phyloP scores from a whole-genome alignment of 2,113 vertebrate species.

The Clarias magur region DNA sequence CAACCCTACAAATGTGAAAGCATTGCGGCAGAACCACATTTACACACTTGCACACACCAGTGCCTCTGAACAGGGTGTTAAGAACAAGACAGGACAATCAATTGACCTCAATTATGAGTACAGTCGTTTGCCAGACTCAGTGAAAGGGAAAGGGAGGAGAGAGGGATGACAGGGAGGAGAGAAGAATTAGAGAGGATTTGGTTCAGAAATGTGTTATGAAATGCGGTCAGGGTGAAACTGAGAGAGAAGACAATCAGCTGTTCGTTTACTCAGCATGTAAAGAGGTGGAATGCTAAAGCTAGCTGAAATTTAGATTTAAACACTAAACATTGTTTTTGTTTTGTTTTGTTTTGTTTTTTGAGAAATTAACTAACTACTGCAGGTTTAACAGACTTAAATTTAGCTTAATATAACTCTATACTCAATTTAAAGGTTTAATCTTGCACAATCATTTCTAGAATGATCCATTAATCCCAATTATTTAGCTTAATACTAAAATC shows the following conservation, averaged over 20 bases:
- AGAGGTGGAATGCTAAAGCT: background rate
- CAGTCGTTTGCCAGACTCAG: conserved; percentile 11
- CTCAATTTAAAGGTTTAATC: background rate
- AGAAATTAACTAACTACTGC: too few relatives aligned
- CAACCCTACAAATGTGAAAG: conserved; percentile 8
- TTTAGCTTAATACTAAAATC: background rate
- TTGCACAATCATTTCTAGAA: background rate
- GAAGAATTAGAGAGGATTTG: background rate
- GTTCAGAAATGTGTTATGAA: conserved; percentile 14
- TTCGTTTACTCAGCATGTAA: background rate
- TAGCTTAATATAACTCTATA: background rate
- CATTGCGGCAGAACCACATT: conserved; percentile 36
- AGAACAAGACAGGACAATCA: conserved; percentile 67
- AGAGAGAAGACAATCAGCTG: background rate
- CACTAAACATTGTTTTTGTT: too few relatives aligned
- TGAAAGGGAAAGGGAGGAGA: conserved; percentile 18
- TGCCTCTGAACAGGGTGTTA: conserved; percentile 50
- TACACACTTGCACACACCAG: conserved; percentile 48
- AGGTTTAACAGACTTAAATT: background rate
- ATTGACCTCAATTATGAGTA: conserved; percentile 69
- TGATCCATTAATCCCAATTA: background rate
- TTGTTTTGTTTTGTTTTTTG: too few relatives aligned
- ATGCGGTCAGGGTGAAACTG: background rate
- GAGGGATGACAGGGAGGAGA: background rate
- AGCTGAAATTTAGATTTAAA: background rate